phyloP scores from a whole-genome alignment of 2,113 vertebrate species.

The Haemorhous mexicanus region DNA sequence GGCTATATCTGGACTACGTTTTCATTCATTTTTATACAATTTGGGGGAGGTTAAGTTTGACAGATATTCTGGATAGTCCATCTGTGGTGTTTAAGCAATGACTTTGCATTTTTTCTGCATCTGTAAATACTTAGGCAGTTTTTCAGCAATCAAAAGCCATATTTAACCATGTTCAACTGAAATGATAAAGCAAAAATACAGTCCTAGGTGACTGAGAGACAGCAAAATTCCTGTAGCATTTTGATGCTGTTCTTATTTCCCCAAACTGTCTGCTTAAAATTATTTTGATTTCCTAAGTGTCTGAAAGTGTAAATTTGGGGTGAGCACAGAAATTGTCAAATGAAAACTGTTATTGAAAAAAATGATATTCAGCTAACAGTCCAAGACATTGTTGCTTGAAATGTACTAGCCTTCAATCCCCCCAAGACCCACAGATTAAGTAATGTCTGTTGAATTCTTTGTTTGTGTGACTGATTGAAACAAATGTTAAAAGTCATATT shows the following conservation, averaged over 20 bases:
- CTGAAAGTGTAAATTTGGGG: neutral
- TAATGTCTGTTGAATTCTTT: neutral
- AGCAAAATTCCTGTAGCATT: neutral
- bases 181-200: neutral
- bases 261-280: neutral
- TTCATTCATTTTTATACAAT: neutral
- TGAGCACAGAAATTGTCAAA: neutral
- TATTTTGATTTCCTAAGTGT: neutral
- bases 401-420: neutral
- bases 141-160: neutral
- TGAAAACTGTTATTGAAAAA: neutral
- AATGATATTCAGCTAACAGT: neutral
- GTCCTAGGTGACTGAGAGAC: neutral
- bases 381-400: neutral
- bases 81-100: neutral
- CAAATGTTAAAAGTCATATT: neutral
- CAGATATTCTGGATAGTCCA: neutral
- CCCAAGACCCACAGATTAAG: neutral
- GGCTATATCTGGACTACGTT: neutral
- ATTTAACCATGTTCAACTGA: neutral
- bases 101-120: neutral
- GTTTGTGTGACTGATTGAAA: neutral
- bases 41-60: neutral
- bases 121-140: neutral
- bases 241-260: neutral